phyloP scores from a whole-genome alignment of 2,113 vertebrate genomes.

The Tragulus kanchil region DNA sequence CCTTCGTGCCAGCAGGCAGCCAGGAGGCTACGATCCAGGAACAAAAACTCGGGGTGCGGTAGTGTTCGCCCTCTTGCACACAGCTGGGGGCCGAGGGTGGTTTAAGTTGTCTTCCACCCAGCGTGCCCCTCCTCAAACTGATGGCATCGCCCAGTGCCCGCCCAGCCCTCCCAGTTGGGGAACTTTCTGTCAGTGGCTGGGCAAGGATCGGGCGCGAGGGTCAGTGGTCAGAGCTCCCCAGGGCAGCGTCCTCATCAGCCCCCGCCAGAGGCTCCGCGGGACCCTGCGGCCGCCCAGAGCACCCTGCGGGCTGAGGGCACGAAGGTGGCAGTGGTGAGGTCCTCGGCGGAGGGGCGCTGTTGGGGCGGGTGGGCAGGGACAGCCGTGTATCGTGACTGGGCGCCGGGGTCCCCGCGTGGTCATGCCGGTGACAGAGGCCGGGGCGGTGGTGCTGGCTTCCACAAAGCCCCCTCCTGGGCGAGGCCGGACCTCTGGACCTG shows the following conservation, averaged over 20 bases:
- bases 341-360: background rate
- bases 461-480: background rate
- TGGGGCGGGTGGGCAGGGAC: background rate
- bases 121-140: background rate
- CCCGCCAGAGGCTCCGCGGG: accelerated
- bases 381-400: background rate
- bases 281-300: background rate
- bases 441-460: background rate
- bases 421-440: background rate
- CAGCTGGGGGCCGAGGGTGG: background rate
- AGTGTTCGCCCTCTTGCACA: background rate
- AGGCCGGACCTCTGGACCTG: constrained; percentile 20
- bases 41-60: background rate
- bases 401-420: background rate
- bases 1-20: background rate
- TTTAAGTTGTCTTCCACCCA: background rate
- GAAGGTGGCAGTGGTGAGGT: background rate
- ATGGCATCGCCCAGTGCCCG: background rate
- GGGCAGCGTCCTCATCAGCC: accelerated
- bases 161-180: background rate
- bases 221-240: background rate
- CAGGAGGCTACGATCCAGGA: too few relatives aligned
- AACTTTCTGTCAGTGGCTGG: background rate
- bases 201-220: too few relatives aligned
- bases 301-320: background rate